A percentile compares a stretch with the other conserved stretches of the same genome.
Evolutionary conservation across 53 echinoderm and acorn worm species (phyloP).

Genomic region (Paracentrotus lividus): DNA sequence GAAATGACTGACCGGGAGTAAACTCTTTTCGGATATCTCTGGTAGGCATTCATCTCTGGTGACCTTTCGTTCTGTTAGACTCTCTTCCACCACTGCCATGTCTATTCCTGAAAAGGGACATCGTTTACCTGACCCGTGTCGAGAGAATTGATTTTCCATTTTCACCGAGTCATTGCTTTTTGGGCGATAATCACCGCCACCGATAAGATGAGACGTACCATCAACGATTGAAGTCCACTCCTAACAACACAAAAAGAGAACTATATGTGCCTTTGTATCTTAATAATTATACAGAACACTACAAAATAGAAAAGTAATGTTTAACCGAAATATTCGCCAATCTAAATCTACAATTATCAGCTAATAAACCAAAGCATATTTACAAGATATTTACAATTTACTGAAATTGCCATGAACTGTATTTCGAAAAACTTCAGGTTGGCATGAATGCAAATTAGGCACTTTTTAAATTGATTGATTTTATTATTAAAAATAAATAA

Average conservation of each 20-base stretch:
- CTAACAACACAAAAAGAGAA: conserved; percentile 27
- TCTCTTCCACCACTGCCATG: not conserved
- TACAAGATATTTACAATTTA: too few species aligned
- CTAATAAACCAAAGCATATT: too few species aligned
- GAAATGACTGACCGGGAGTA: conserved; percentile 57
- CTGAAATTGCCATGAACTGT: too few species aligned
- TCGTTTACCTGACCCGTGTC: not conserved
- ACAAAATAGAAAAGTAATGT: too few species aligned
- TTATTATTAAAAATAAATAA: too few species aligned
- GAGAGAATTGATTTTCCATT: not conserved
- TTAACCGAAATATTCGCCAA: too few species aligned
- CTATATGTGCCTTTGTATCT: too few species aligned
- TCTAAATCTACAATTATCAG: too few species aligned
- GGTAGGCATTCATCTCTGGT: not conserved
- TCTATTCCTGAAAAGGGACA: conserved; percentile 66
- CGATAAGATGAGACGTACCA: conserved; percentile 50
- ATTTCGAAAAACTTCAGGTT: too few species aligned
- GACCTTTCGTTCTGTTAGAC: not conserved
- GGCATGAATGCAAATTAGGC: too few species aligned
- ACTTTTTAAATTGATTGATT: too few species aligned
- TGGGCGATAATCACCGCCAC: conserved; percentile 38
- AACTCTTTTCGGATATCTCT: conserved; percentile 45
- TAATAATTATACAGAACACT: too few species aligned
- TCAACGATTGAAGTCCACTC: conserved; percentile 84
- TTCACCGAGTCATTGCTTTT: not conserved